Percentiles rank a stretch among this genome's conserved stretches.
Evolutionary conservation across 2,113 vertebrate species (phyloP).

Genomic region (Melanotaenia duboulayi): DNA sequence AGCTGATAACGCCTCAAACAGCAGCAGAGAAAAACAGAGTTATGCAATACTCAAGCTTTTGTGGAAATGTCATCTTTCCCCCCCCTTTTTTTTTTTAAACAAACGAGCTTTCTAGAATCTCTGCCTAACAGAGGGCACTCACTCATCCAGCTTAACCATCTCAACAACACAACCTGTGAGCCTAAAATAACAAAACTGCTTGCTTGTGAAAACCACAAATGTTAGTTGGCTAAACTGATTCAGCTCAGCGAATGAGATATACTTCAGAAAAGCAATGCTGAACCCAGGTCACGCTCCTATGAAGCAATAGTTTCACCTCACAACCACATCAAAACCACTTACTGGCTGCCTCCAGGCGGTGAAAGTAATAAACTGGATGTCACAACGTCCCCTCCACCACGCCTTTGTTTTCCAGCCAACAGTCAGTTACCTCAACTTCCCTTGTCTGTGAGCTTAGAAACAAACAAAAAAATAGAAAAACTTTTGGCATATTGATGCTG

Average conservation of each 20-base stretch:
- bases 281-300: background rate
- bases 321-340: background rate
- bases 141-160: background rate
- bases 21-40: slow-evolving; percentile 18
- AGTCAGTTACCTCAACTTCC: too few relatives aligned
- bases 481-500: too few relatives aligned
- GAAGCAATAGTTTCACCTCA: background rate
- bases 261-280: background rate
- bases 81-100: background rate
- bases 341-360: background rate
- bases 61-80: background rate
- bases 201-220: background rate
- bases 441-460: too few relatives aligned
- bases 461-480: background rate
- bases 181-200: too few relatives aligned
- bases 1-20: slow-evolving; percentile 5
- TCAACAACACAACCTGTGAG: too few relatives aligned
- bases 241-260: background rate
- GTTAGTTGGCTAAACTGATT: background rate
- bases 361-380: too few relatives aligned
- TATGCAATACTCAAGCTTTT: background rate
- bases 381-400: background rate
- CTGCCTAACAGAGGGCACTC: background rate
- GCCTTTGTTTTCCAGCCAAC: too few relatives aligned
- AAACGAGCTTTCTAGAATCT: slow-evolving; percentile 19